Percentiles rank a stretch among this genome's conserved stretches.
These are phyloP conservation scores for Elephantulus edwardii DNA, from an alignment of 2,113 vertebrate genomes.

Conservation along the genomic window DNA sequence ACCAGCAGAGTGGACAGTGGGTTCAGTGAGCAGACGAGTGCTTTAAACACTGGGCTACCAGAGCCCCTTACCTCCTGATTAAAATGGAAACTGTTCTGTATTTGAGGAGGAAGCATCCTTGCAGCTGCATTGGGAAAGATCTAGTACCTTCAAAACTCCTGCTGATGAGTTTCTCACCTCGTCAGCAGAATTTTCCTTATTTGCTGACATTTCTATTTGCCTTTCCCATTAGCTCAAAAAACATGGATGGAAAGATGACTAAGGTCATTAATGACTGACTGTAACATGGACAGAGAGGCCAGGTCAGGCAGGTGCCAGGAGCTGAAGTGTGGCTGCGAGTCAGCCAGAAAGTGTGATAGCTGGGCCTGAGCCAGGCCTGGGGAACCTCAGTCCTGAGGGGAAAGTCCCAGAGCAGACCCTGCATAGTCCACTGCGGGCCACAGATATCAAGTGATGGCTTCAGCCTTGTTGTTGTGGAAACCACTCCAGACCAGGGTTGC, in stretches of 20 bases:
- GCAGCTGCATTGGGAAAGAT: background rate
- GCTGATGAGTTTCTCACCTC: background rate
- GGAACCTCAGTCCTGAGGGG: background rate
- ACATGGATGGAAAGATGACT: slow-evolving; percentile 68
- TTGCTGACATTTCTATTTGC: slow-evolving; percentile 74
- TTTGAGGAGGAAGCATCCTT: background rate
- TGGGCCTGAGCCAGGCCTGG: background rate
- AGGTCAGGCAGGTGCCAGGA: background rate
- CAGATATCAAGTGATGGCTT: background rate
- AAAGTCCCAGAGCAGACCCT: background rate
- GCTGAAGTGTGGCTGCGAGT: slow-evolving; percentile 11
- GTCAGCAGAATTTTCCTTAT: slow-evolving; percentile 72
- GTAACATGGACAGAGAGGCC: background rate
- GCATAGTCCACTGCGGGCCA: background rate
- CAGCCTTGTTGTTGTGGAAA: background rate
- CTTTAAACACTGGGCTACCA: no score
- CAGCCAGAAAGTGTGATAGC: background rate
- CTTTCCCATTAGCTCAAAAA: slow-evolving; percentile 68
- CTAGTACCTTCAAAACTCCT: slow-evolving; percentile 4
- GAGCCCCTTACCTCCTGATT: no score
- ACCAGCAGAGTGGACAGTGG: background rate
- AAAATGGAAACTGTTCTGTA: background rate
- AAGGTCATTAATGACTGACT: slow-evolving; percentile 67
- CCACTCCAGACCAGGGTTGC: background rate
- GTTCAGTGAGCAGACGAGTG: no score